A percentile compares a stretch with the other conserved stretches of the same genome.
phyloP scores from a whole-genome alignment of 2,113 vertebrate species.

The Boulengeromyrus knoepffleri region DNA sequence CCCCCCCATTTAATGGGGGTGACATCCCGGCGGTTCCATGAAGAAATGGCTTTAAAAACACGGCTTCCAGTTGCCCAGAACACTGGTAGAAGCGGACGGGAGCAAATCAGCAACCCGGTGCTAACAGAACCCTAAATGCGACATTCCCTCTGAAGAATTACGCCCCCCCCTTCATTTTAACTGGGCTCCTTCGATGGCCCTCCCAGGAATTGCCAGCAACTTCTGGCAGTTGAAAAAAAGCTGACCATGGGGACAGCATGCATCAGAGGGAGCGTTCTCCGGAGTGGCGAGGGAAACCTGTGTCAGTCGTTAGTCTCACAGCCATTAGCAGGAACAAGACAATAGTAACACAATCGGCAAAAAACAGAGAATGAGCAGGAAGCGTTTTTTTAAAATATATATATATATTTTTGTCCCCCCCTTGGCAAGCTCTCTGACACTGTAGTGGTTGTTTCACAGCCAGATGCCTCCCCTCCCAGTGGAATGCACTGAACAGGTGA shows the following conservation, averaged over 20 bases:
- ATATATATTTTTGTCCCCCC: neutral
- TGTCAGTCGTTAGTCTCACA: constrained; percentile 73
- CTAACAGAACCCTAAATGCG: constrained; percentile 18
- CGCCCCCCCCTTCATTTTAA: neutral
- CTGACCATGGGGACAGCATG: constrained; percentile 1
- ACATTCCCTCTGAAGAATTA: constrained; percentile 14
- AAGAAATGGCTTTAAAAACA: neutral
- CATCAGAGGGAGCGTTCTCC: constrained; percentile 18
- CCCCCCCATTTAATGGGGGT: neutral
- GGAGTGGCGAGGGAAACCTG: constrained; percentile 54
- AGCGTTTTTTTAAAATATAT: neutral
- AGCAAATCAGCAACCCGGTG: constrained; percentile 13
- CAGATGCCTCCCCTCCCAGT: neutral
- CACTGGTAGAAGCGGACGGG: neutral
- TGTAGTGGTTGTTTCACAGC: neutral
- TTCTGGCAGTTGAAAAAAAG: constrained; percentile 1
- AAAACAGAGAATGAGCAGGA: neutral
- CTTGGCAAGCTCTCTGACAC: neutral
- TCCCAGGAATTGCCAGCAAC: constrained; percentile 17
- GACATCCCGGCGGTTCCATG: neutral
- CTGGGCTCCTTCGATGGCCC: constrained; percentile 5
- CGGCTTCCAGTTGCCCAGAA: neutral
- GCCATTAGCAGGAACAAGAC: constrained; percentile 45
- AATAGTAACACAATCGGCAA: neutral
- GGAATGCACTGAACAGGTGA: neutral